These are phyloP conservation scores for Drosophila subquinaria DNA, from an alignment of 2,888 invertebrate species.

Conservation along the genomic window DNA sequence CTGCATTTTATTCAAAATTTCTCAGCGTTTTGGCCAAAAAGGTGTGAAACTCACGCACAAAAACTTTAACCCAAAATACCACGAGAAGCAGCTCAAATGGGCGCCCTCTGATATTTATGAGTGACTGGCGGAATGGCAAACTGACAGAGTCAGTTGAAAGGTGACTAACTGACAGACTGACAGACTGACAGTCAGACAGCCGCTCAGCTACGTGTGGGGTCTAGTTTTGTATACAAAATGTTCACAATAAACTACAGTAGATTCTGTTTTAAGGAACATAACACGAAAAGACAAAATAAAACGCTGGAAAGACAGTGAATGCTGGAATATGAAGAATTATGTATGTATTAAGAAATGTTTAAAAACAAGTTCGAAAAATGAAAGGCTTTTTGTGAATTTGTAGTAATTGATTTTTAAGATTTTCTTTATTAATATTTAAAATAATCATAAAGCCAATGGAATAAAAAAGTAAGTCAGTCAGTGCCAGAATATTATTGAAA, in stretches of 20 bases:
- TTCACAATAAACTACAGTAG: conserved; percentile 16
- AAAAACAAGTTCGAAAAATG: neutral
- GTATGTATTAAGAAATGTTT: neutral
- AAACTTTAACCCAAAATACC: conserved; percentile 24
- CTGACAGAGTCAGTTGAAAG: conserved; percentile 23
- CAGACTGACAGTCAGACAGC: conserved; percentile 31
- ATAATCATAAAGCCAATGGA: no score
- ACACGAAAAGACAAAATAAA: neutral
- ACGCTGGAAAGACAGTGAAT: neutral
- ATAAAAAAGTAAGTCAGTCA: no score
- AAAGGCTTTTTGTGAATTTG: neutral
- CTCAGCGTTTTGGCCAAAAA: conserved; percentile 46
- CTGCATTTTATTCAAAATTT: conserved; percentile 54
- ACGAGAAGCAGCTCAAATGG: conserved; percentile 34
- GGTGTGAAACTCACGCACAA: conserved; percentile 68
- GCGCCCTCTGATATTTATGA: conserved; percentile 65
- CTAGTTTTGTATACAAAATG: conserved; percentile 19
- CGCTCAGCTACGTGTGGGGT: conserved; percentile 57
- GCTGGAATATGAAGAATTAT: neutral
- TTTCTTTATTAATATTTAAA: no score
- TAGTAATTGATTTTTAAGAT: no score
- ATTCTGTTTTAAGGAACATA: neutral
- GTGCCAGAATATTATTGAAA: no score
- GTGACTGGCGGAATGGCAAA: conserved; percentile 49
- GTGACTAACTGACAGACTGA: conserved; percentile 20